A percentile compares a stretch with the other conserved stretches of the same genome.
Conservation (phyloP, 2,797 vertebrate species). For the Ctenopoma kingsleyae region DNA sequence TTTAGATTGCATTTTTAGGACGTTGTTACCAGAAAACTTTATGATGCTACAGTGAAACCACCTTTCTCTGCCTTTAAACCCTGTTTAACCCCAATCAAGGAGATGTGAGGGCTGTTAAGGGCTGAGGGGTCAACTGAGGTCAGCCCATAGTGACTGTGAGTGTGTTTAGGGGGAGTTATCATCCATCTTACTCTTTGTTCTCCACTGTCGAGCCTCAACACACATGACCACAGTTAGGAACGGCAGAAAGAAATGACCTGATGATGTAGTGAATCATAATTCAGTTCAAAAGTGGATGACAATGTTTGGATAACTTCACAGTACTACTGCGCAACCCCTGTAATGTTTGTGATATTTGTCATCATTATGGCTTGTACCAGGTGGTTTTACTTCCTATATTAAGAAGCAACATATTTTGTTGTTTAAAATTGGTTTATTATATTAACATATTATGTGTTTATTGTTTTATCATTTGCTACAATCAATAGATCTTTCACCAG, state of each 20-base stretch:
- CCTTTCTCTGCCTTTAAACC: slow-evolving; percentile 63
- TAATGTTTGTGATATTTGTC: not conserved
- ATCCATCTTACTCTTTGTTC: slow-evolving; percentile 72
- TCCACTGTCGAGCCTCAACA: slow-evolving; percentile 54
- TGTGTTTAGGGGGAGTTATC: slow-evolving; percentile 63
- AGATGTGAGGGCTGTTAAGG: slow-evolving; percentile 79
- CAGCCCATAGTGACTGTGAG: slow-evolving; percentile 69
- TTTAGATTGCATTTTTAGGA: slow-evolving; percentile 26
- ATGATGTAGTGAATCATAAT: slow-evolving; percentile 6
- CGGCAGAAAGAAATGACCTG: slow-evolving; percentile 30
- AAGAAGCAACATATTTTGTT: too few species aligned
- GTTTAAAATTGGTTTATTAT: too few species aligned
- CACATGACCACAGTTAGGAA: slow-evolving; percentile 34
- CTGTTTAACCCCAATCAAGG: slow-evolving; percentile 76
- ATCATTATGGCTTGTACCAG: too few species aligned
- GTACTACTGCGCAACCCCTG: not conserved
- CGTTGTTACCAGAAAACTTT: slow-evolving; percentile 18
- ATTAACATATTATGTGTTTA: too few species aligned
- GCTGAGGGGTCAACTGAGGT: slow-evolving; percentile 82
- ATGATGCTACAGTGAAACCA: slow-evolving; percentile 55
- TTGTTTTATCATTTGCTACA: too few species aligned
- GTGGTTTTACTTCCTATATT: too few species aligned
- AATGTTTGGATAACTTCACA: not conserved
- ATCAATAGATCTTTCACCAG: too few species aligned
- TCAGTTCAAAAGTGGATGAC: slow-evolving; percentile 3